Base-by-base conservation (phyloP, 2,888 invertebrate genomes). In the Pollenia amentaria region DNA sequence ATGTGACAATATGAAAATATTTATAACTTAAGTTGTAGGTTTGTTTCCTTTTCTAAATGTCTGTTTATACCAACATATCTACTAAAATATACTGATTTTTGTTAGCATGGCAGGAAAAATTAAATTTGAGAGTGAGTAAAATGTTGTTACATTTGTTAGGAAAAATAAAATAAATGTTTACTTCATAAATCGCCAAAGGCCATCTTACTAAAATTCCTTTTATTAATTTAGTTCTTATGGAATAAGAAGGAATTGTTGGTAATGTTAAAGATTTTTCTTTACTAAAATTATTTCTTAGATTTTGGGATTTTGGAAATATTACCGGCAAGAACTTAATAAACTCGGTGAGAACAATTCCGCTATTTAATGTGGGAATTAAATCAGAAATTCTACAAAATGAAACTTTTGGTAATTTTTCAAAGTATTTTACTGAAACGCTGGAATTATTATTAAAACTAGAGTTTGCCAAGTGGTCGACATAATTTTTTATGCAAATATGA, bases 1-100 rank as follows among this genome's bases (percentile, higher is more conserved):
- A 80, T 48, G 46, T 72, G 80, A 80, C 80, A 78, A 81, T 81
- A 84, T 38, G 62, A 55, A 73, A 77, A 81, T 62, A 76, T 83
- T 84, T 80, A 72, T 60, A 72, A 72, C 29, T 67, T 65, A 67
- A 42, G 11, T 51, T 62, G 57, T 70, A 42, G 16, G 12, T 29
- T 14, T 14, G 40, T 18, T 70, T 38, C 8, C 14, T 4, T 11
- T n/a, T 38, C 7, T 4, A 18, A 40, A 16, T 4, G 16, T 11
- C 16, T 42, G 12, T 40, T 64, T 11, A 6, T 29, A 29, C 12
- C 3, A 14, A 2, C 55, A 21, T 1, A n/a, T 51, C 11, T 10
- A n/a, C 14, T 48, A 72, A 76, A 53, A 7, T 60, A 67, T 29
- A 67, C 51, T 51, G 16, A 51, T 11, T 55, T 46, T 57, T 76